phyloP scores from a whole-genome alignment of 2,888 invertebrate species.

The Chrysina gloriosa region DNA sequence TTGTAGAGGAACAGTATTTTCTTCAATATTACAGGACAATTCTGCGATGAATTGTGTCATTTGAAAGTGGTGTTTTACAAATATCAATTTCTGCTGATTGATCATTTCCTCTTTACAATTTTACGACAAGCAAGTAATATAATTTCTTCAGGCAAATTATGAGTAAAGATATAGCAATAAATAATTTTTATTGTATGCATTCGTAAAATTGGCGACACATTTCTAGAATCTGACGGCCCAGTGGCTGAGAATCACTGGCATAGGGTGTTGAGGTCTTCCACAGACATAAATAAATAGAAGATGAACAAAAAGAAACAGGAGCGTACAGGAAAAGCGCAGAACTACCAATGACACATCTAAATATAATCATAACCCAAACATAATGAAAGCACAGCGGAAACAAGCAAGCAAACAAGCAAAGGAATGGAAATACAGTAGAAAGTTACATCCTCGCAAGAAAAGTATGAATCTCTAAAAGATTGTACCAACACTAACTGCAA shows the following conservation, averaged over 20 bases:
- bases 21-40: conserved; percentile 43
- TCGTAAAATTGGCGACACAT: not conserved
- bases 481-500: too few species aligned
- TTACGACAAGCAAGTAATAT: not conserved
- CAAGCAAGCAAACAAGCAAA: too few species aligned
- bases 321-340: not conserved
- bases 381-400: too few species aligned
- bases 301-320: not conserved
- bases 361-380: too few species aligned
- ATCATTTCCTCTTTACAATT: not conserved
- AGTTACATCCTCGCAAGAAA: too few species aligned
- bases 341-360: too few species aligned
- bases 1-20: conserved; percentile 46
- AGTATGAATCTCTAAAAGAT: too few species aligned
- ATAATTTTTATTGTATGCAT: not conserved
- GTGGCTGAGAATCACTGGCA: not conserved
- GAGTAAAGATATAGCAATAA: not conserved
- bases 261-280: not conserved
- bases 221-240: not conserved
- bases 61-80: conserved; percentile 37
- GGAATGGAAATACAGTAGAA: too few species aligned
- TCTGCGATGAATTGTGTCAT: conserved; percentile 40
- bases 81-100: conserved; percentile 17
- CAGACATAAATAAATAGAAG: not conserved
- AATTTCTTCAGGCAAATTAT: conserved; percentile 3